Evolutionary conservation across 64 coral and sea anemone species (phyloP).

Genomic region (Astreopora myriophthalma): DNA sequence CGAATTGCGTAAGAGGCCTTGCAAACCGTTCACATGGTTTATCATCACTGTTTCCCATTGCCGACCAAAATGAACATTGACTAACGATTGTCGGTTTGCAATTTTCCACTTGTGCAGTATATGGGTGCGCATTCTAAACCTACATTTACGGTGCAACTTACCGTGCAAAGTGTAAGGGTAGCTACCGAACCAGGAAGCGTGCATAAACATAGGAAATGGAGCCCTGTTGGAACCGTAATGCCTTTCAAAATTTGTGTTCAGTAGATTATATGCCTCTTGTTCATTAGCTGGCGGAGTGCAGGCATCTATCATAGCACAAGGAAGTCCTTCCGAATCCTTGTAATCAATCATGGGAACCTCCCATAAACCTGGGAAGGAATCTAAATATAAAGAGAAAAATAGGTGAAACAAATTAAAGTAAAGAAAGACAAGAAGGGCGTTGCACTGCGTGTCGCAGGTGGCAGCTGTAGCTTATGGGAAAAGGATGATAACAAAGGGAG

Average conservation of each 20-base stretch:
- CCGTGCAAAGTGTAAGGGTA: conserved; percentile 53
- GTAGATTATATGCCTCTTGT: conserved; percentile 63
- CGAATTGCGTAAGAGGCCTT: too few species aligned
- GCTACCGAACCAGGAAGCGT: conserved; percentile 63
- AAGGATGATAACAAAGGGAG: too few species aligned
- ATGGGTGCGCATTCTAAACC: background rate
- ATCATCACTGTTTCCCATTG: too few species aligned
- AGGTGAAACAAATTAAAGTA: background rate
- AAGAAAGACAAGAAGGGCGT: background rate
- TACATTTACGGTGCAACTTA: conserved; percentile 6
- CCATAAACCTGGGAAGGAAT: conserved; percentile 91
- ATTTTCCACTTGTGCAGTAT: background rate
- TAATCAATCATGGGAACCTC: conserved; percentile 98
- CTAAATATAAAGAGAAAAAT: conserved; percentile 6
- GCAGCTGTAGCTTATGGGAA: too few species aligned
- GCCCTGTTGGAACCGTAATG: conserved; percentile 83
- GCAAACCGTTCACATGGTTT: too few species aligned
- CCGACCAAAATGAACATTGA: too few species aligned
- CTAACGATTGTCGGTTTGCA: too few species aligned
- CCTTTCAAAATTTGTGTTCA: conserved; percentile 75
- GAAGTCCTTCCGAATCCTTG: conserved; percentile 23
- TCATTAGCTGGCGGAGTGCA: conserved; percentile 41
- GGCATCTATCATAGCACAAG: conserved; percentile 84
- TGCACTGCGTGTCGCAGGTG: too few species aligned
- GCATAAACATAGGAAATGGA: conserved; percentile 96